Conservation (phyloP, 1,140 invertebrate genomes). For the Drosophila asahinai region DNA sequence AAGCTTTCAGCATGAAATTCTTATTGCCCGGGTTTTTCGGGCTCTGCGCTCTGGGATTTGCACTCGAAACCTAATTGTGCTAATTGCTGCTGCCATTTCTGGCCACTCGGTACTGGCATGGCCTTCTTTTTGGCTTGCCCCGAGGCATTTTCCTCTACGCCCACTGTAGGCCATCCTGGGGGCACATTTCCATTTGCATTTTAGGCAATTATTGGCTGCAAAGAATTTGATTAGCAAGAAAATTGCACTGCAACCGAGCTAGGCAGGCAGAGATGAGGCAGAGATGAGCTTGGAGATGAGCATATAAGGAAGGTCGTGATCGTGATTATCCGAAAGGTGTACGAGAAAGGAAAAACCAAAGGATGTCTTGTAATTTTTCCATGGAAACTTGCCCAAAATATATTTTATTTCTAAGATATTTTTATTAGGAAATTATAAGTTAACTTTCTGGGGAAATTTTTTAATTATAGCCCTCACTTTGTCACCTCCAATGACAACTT, state of each 20-base stretch:
- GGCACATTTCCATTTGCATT: conserved; percentile 75
- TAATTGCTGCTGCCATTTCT: conserved; percentile 63
- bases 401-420: not conserved
- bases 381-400: not conserved
- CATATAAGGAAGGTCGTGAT: conserved; percentile 10
- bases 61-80: conserved; percentile 84
- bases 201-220: conserved; percentile 77
- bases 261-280: conserved; percentile 13
- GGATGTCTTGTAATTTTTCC: not conserved
- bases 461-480: too few species aligned
- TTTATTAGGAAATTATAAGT: not conserved
- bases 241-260: conserved; percentile 38
- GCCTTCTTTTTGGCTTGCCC: conserved; percentile 28
- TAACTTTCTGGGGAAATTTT: too few species aligned
- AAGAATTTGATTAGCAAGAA: conserved; percentile 77
- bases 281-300: conserved; percentile 25
- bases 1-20: conserved; percentile 82
- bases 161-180: conserved; percentile 2
- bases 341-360: not conserved
- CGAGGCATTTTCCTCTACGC: conserved; percentile 32
- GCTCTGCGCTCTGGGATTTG: conserved; percentile 78
- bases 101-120: conserved; percentile 5
- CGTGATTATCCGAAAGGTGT: conserved; percentile 12
- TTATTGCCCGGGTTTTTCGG: conserved; percentile 53
- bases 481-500: conserved; percentile 2